Conservation (phyloP, 2,797 vertebrate species). For the Pangasius mekongensis region DNA sequence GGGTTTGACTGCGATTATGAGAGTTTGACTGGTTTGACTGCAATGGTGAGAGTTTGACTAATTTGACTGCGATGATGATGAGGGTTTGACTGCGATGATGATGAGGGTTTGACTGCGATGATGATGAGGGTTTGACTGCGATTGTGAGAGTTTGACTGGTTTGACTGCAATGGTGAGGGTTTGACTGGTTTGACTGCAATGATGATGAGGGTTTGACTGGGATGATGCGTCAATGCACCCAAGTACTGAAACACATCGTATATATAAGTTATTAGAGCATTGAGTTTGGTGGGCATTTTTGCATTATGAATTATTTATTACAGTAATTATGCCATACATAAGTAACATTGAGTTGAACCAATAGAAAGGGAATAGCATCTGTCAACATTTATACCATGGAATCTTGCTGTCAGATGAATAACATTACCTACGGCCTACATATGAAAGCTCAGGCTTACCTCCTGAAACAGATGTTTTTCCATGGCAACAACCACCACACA, state of each 20-base stretch:
- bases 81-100: no score
- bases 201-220: neutral
- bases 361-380: neutral
- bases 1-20: neutral
- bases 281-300: neutral
- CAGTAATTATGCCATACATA: neutral
- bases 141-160: neutral
- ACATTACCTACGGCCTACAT: neutral
- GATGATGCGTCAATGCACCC: neutral
- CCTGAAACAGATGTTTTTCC: neutral
- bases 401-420: neutral
- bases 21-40: neutral
- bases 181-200: no score
- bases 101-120: neutral
- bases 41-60: no score
- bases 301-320: neutral
- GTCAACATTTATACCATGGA: neutral
- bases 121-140: neutral
- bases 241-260: neutral
- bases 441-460: neutral
- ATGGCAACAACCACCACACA: neutral
- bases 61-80: no score
- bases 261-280: neutral
- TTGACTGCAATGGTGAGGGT: neutral
- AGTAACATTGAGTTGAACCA: neutral